Base-by-base conservation (phyloP, 2,888 invertebrate genomes). In the Apodemia mormo region DNA sequence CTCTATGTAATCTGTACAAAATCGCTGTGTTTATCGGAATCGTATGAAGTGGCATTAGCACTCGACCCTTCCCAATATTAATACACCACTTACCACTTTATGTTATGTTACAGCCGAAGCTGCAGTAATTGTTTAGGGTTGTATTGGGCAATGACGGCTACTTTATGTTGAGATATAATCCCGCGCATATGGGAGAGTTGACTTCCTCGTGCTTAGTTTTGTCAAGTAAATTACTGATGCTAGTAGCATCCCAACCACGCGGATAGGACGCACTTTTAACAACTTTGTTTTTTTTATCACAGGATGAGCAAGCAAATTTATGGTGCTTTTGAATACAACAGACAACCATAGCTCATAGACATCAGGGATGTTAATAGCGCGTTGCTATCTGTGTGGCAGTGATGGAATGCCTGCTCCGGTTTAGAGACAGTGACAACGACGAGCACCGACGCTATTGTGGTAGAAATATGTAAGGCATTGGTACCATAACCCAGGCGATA, bases 51-150 rank as follows among this genome's bases (percentile, higher is more conserved):
- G 49, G 8, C 71, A 70, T 66, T 73, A 68, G 54, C 65, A 67
- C 74, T 77, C 79, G 72, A 77, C 74, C 75, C 77, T 74, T 71
- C 72, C 74, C 73, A 75, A 73, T 79, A 76, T 79, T 86, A 85
- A 87, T 85, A 85, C 78, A 76, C 83, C 88, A 87, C 89, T 90
- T 88, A 89, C 85, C 81, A 82, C 82, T 83, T 86, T 84, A 86
- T 86, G 85, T 85, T 85, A 86, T 86, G 84, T 82, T 81, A 81
- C 79, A 73, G 80, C 79, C 80, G 72, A 78, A 81, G 77, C 79
- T 81, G 77, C 82, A 81, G 87, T 90, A 90, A 90, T 90, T 91
- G 90, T 91, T 91, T 89, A 86, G 88, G 89, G 88, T 80, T 86
- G 83, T 79, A 83, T 85, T 82, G 85, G 82, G 83, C 81, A 83